A percentile compares a stretch with the other conserved stretches of the same genome.
Evolutionary conservation across 2,888 invertebrate genomes (phyloP).

Genomic region (Apodemia mormo): DNA sequence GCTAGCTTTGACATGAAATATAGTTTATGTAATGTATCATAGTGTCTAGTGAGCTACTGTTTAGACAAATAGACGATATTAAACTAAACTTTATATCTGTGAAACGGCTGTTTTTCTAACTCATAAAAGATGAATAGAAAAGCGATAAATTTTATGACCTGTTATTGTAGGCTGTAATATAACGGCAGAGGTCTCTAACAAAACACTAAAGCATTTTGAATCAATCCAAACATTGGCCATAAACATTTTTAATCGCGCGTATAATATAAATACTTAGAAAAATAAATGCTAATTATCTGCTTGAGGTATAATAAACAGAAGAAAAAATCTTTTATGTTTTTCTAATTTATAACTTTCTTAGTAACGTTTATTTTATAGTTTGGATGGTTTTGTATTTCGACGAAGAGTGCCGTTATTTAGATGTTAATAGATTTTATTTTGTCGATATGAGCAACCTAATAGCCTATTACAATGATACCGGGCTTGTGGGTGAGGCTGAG

Average conservation of each 20-base stretch:
- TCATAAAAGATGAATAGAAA: conserved; percentile 9
- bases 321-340: background rate
- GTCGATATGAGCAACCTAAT: too few species aligned
- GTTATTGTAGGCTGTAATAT: background rate
- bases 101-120: conserved; percentile 4
- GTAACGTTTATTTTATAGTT: too few species aligned
- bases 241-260: background rate
- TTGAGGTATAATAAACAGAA: background rate
- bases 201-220: background rate
- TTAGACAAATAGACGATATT: background rate
- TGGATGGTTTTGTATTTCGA: too few species aligned
- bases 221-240: background rate
- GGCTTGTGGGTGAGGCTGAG: too few species aligned
- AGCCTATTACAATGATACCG: too few species aligned
- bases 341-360: background rate
- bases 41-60: background rate
- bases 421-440: too few species aligned
- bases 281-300: background rate
- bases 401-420: too few species aligned
- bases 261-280: background rate
- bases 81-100: conserved; percentile 1
- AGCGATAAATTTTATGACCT: conserved; percentile 5
- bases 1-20: too few species aligned
- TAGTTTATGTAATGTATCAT: too few species aligned
- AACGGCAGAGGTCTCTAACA: background rate